Evolutionary conservation across 2,888 invertebrate species (phyloP).

Genomic region (Baronia brevicornis): DNA sequence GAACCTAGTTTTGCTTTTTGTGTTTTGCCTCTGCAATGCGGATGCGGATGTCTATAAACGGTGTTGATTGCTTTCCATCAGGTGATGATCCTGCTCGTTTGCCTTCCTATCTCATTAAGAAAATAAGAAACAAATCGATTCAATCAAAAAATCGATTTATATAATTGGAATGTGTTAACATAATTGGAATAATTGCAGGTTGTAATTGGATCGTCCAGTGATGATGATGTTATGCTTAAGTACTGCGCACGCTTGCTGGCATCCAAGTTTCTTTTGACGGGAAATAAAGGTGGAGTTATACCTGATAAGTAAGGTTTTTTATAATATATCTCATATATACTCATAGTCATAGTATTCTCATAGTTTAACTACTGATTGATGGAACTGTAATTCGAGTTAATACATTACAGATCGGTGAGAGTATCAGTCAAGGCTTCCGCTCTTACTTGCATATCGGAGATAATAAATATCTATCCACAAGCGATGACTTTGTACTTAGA

Average conservation of each 20-base stretch:
- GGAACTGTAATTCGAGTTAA: no score
- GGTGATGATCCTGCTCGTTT: no score
- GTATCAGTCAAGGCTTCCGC: conserved; percentile 95
- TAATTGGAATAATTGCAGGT: conserved; percentile 69
- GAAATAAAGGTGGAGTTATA: conserved; percentile 77
- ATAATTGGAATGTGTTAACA: no score
- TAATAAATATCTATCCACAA: conserved; percentile 83
- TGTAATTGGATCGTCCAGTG: conserved; percentile 79
- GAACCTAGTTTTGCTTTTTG: no score
- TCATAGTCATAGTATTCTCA: no score
- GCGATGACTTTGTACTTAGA: conserved; percentile 80
- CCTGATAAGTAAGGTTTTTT: conserved; percentile 75
- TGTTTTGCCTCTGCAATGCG: no score
- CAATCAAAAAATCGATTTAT: no score
- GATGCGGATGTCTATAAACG: no score
- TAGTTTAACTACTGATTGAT: no score
- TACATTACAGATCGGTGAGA: conserved; percentile 77
- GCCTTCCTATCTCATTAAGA: no score
- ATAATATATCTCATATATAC: conserved; percentile 1
- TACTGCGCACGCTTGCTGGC: conserved; percentile 84
- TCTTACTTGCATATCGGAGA: conserved; percentile 84
- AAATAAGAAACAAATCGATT: no score
- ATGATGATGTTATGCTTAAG: conserved; percentile 79
- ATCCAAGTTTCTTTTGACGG: conserved; percentile 83
- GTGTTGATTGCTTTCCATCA: no score